Conservation (phyloP, 2,113 vertebrate genomes). For the Centropus bengalensis region DNA sequence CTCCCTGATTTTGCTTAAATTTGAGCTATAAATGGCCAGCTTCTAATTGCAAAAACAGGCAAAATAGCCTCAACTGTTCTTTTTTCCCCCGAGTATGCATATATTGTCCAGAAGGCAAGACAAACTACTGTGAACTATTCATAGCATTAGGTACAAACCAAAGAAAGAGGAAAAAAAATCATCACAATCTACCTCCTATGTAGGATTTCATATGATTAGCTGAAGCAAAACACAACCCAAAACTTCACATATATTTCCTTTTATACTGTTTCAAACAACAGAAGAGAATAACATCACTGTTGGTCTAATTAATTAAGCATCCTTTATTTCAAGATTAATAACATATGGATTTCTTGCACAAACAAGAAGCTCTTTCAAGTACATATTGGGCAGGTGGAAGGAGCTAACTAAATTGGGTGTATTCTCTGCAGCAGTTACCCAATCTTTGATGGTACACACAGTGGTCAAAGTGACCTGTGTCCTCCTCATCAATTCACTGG, state of each 20-base stretch:
- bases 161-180: not conserved
- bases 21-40: not conserved
- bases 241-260: not conserved
- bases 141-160: not conserved
- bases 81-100: not conserved
- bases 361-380: not conserved
- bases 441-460: not conserved
- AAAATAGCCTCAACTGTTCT: not conserved
- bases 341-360: not conserved
- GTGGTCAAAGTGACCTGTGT: not conserved
- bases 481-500: not conserved
- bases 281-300: not conserved
- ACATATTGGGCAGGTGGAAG: accelerated
- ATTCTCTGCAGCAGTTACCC: not conserved
- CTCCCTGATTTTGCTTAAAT: not conserved
- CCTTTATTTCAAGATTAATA: not conserved
- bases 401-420: not conserved
- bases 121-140: not conserved
- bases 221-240: not conserved
- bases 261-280: not conserved
- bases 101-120: not conserved
- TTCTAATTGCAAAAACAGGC: not conserved
- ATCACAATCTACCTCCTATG: not conserved
- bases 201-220: not conserved
- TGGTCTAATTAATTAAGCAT: not conserved